These are phyloP conservation scores for Anableps anableps DNA, from an alignment of 2,797 vertebrate genomes.

Conservation along the genomic window DNA sequence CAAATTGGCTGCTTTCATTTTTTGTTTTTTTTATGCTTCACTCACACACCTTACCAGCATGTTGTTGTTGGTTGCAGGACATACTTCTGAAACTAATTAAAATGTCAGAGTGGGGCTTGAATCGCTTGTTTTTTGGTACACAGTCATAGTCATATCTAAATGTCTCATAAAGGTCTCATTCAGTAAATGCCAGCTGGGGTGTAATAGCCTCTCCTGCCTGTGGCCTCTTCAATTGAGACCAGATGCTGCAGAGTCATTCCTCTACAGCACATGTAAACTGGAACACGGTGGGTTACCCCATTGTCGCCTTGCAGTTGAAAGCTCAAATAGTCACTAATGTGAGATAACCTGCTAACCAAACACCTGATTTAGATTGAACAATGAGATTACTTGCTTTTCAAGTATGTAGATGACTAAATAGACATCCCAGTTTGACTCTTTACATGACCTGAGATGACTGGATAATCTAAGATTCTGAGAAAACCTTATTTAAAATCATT, in stretches of 20 bases:
- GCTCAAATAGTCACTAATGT: not conserved
- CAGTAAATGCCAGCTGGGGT: conserved; percentile 58
- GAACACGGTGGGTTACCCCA: not conserved
- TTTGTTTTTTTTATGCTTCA: conserved; percentile 7
- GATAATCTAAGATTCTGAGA: not conserved
- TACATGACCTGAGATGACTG: not conserved
- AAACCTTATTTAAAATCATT: not conserved
- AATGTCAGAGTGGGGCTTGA: conserved; percentile 43
- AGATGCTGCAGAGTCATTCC: conserved; percentile 62
- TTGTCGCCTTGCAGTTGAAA: not conserved
- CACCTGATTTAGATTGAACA: not conserved
- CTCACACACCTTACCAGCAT: conserved; percentile 17
- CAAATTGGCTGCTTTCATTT: not conserved
- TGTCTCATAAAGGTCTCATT: conserved; percentile 72
- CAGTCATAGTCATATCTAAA: too few relatives aligned
- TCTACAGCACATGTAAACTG: conserved; percentile 8
- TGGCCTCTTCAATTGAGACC: conserved; percentile 58
- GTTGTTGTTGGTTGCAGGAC: conserved; percentile 16
- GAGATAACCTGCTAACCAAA: not conserved
- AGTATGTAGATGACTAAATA: not conserved
- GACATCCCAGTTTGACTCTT: not conserved
- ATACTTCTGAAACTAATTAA: conserved; percentile 32
- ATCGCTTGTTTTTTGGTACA: conserved; percentile 44
- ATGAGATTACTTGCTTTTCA: not conserved
- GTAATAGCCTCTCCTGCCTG: conserved; percentile 36